Conservation (phyloP, 2,113 vertebrate species). For the Apteryx owenii region DNA sequence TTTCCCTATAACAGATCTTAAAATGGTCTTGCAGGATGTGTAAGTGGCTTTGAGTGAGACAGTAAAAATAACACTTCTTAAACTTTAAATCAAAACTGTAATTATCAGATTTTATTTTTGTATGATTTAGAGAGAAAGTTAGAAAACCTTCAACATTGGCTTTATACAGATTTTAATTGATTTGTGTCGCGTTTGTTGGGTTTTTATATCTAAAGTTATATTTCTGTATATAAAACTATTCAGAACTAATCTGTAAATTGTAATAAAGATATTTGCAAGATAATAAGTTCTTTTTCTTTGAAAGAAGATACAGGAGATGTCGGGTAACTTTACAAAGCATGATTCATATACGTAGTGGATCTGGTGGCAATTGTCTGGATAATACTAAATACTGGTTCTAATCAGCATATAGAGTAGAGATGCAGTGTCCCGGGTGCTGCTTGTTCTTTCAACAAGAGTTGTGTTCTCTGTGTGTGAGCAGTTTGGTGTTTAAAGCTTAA, state of each 20-base stretch:
- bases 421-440: neutral
- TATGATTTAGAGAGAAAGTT: constrained; percentile 71
- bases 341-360: fast-evolving
- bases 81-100: constrained; percentile 77
- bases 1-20: neutral
- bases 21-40: neutral
- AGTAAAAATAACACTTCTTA: neutral
- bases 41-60: neutral
- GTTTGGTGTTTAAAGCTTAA: neutral
- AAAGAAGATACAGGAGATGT: fast-evolving
- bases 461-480: neutral
- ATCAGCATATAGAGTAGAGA: neutral
- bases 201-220: constrained; percentile 78
- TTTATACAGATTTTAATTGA: constrained; percentile 61
- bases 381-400: neutral
- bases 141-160: constrained; percentile 43
- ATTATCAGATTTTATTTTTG: constrained; percentile 82
- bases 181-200: constrained; percentile 57
- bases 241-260: constrained; percentile 76
- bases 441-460: neutral
- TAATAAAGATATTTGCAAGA: constrained; percentile 83
- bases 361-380: too few relatives aligned
- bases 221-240: constrained; percentile 77
- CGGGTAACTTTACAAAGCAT: fast-evolving
- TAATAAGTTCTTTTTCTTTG: neutral